Evolutionary conservation across 2,888 invertebrate species (phyloP), one percentile per base, ranked within the genome.

Genomic region (Terebella lapidaria): DNA sequence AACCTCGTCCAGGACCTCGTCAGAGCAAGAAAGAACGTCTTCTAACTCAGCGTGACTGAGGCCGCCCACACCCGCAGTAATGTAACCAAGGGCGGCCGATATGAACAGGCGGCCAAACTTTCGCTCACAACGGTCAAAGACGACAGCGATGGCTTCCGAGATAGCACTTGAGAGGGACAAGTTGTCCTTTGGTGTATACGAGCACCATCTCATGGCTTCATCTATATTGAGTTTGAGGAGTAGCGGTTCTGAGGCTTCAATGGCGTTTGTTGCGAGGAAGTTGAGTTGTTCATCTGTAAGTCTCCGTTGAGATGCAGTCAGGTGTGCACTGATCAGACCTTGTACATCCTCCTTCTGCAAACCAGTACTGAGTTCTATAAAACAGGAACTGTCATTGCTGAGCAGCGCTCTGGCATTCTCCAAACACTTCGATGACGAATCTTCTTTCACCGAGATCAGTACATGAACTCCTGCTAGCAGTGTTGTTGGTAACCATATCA

Each of bases 41-140:
- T 76, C 75, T n/a, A 76, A 67, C 61, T 76, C 76, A 59, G 72
- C 68, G 42, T 74, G 74, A 47, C 72, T 72, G 30, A 76, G 61
- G 0, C 76, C 76, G 5, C 25, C 35, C 3, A n/a, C 58, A 25
- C 74, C 72, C 51, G 74, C 60, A 1, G 75, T 75, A 30, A 77
- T 24, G 28, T 62, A 64, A 2, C 64, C 62, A 2, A 77, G 66
- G 25, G 75, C 72, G 56, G 65, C 66, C 46, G 68, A 61, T 0
- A 74, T 67, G 5, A 77, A 64, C 4, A 56, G 58, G 22, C 58
- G 49, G 0, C 76, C 75, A 67, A 72, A 76, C 56, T 72, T 74
- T 18, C 65, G 65, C 61, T 77, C 76, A 45, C 75, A 66, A 4
- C 67, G 66, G 15, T 70, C 64, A 65, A 65, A 60, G 22, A 61